Percentiles rank a stretch among this genome's conserved stretches.
Conservation (phyloP, 2,888 invertebrate genomes). For the Pachymerium ferrugineum region DNA sequence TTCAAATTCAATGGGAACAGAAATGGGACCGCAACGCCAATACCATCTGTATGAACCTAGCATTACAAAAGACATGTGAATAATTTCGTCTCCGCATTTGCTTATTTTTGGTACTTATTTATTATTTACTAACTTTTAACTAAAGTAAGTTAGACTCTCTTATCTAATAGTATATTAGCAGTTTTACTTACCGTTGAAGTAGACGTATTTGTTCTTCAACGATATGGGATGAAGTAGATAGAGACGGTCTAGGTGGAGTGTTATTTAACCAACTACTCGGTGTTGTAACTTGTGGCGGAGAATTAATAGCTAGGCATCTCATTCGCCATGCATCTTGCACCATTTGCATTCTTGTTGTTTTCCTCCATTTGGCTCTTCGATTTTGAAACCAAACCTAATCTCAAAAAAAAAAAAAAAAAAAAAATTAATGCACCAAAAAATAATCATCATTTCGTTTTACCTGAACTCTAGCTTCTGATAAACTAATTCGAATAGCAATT, state of each 20-base stretch:
- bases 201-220: conserved; percentile 1
- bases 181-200: neutral
- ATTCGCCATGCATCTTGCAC: conserved; percentile 86
- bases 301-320: conserved; percentile 61
- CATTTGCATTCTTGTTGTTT: conserved; percentile 76
- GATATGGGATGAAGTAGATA: neutral
- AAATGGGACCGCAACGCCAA: too few relatives aligned
- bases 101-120: too few relatives aligned
- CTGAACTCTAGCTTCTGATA: conserved; percentile 90
- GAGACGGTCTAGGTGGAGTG: neutral
- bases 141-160: too few relatives aligned
- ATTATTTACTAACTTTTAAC: too few relatives aligned
- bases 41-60: too few relatives aligned
- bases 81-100: too few relatives aligned
- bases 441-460: conserved; percentile 48
- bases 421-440: neutral
- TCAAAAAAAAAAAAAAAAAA: conserved; percentile 28
- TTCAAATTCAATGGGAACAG: too few relatives aligned
- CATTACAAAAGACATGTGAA: too few relatives aligned
- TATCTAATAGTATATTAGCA: too few relatives aligned
- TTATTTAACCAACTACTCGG: neutral
- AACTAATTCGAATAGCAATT: conserved; percentile 80
- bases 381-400: conserved; percentile 86
- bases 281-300: neutral
- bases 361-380: conserved; percentile 83